Base-by-base conservation (phyloP, 2,888 invertebrate species). In the Hypolimnas misippus region DNA sequence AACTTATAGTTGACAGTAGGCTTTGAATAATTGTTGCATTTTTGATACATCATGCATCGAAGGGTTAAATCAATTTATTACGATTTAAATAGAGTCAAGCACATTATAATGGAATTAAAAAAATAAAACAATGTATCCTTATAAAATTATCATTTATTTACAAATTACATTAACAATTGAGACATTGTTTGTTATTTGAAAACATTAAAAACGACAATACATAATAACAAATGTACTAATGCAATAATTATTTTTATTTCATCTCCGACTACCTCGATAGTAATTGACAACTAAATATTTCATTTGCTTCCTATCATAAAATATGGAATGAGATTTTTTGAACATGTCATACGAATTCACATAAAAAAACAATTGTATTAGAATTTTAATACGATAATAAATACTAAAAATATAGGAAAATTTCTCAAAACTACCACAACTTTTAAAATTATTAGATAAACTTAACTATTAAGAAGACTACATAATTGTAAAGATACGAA, bases 121-220 rank as follows among this genome's bases (percentile, higher is more conserved):
- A 33, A 33, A 33, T 1, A 33, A 33, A 8, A 33, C 33, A 38
- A n/a, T 25, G 19, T 52, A n/a, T 50, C 7, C 14, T 57, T 69
- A 70, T 63, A 69, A 75, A 77, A 79, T 74, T 75, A 65, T 76
- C 72, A 68, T 76, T 85, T 85, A 84, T 85, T 85, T 85, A 85
- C 84, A 84, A 71, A 76, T 78, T 53, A 64, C 12, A 33, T 49
- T 58, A 53, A 63, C 57, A 63, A 50, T 53, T n/a, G n/a, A 38
- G 57, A 58, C 62, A 63, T 54, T 71, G 70, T 73, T 54, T 71
- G 70, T 73, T 69, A 72, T 69, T 65, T 65, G 65, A 72, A 59
- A 53, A 67, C 61, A 62, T 42, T 56, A 52, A 60, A 64, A 59
- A 66, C 60, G 52, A 52, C 49, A 49, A 49, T 35, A 58, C 49